Evolutionary conservation across 2,888 invertebrate species (phyloP), one percentile per base, ranked within the genome.

Genomic region (Lasioglossum pauxillum): DNA sequence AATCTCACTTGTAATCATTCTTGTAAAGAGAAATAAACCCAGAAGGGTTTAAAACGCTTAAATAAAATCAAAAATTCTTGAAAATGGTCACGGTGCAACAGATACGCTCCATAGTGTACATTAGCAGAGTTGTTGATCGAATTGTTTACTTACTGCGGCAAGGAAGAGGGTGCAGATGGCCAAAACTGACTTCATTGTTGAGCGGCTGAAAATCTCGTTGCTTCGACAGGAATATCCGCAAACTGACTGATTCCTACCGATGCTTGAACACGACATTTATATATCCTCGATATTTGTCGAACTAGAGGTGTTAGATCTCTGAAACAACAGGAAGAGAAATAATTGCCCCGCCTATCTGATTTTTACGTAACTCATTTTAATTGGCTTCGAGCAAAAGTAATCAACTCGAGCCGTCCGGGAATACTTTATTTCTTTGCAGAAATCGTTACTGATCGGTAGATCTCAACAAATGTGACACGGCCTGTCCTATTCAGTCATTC

Each of bases 261-360:
- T 44, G 46, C 53, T 16, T 46, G 67, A 46, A 60, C 72, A n/a
- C 41, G 76, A 85, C 72, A 78, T 86, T 86, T 86, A 86, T 86
- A 86, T 19, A 5, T 57, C 19, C 16, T 27, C 75, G 49, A 72
- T 73, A 78, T 38, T 75, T 75, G 67, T 86, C 81, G 78, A 76
- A 73, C 46, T 38, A 64, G 4, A 75, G 67, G 78, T 79, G 81
- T 57, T 78, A 69, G 60, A 78, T 78, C 64, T 75, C 38, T 14
- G 69, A 57, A 81, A 78, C 67, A 76, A 31, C 86, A 86, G 86
- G 86, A 86, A 82, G 81, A 78, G 81, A 86, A 49, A 85, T 86
- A 86, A 86, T 86, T 85, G 69, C 60, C 46, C 72, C 7, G 41
- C 23, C 57, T 78, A 82, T 57, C 79, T 49, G 77, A 44, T 87